These are phyloP conservation scores for Julus scandinavius DNA, from an alignment of 2,888 invertebrate genomes.

Conservation along the genomic window DNA sequence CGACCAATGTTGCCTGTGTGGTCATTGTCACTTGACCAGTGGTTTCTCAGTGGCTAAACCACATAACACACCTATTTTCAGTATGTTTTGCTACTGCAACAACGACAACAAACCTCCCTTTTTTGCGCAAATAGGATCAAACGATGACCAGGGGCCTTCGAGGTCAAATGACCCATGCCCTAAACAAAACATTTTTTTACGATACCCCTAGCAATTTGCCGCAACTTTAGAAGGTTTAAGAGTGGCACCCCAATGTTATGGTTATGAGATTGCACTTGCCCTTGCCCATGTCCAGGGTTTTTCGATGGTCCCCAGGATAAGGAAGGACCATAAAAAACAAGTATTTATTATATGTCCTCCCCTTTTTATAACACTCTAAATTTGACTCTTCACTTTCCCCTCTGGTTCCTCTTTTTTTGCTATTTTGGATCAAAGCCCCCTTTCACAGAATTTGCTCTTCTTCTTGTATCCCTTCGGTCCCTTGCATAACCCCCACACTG, in stretches of 20 bases:
- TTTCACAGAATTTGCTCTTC: constrained; percentile 27
- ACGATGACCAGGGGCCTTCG: background rate
- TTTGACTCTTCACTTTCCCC: constrained; percentile 11
- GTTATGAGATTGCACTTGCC: constrained; percentile 38
- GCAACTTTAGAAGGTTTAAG: background rate
- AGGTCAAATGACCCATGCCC: background rate
- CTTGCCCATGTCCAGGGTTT: background rate
- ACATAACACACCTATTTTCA: constrained; percentile 42
- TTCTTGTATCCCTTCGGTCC: constrained; percentile 30
- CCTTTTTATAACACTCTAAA: constrained; percentile 40
- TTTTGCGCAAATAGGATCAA: constrained; percentile 26
- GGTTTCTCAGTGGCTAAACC: constrained; percentile 20
- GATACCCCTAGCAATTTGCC: background rate
- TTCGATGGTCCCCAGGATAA: constrained; percentile 3
- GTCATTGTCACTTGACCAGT: constrained; percentile 20
- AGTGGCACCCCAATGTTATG: constrained; percentile 20
- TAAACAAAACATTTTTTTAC: constrained; percentile 28
- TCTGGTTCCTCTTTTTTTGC: background rate
- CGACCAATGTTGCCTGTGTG: constrained; percentile 21
- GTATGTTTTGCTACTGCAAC: constrained; percentile 34
- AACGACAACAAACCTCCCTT: constrained; percentile 42
- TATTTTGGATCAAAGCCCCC: constrained; percentile 22
- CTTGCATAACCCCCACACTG: constrained; percentile 19
- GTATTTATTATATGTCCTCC: constrained; percentile 39
- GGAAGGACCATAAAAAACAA: constrained; percentile 39